A percentile compares a stretch with the other conserved stretches of the same genome.
These are phyloP conservation scores for Protomyctophum bolini DNA, from an alignment of 2,113 vertebrate species.

Conservation along the genomic window DNA sequence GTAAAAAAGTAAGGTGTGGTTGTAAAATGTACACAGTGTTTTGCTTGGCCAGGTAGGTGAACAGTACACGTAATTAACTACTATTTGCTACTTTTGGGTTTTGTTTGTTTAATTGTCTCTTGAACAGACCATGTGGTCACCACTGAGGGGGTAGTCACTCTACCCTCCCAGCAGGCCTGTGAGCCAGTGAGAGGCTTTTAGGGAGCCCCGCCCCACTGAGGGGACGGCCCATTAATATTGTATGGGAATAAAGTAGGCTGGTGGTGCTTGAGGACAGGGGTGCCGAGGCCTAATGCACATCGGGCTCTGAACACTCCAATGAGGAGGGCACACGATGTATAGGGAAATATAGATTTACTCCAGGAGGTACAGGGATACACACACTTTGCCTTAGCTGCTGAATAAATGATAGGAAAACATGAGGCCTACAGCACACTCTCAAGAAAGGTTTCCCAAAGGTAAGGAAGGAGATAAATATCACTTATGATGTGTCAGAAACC, in stretches of 20 bases:
- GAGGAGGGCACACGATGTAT: constrained; percentile 16
- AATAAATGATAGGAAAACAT: constrained; percentile 72
- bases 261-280: constrained; percentile 47
- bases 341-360: constrained; percentile 57
- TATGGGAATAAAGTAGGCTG: constrained; percentile 65
- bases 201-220: constrained; percentile 34
- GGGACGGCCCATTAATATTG: constrained; percentile 74
- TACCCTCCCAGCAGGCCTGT: constrained; percentile 30
- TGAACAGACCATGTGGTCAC: neutral
- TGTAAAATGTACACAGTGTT: neutral
- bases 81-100: neutral
- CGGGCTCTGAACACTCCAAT: constrained; percentile 40
- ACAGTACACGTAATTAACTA: neutral
- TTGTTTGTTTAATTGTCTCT: neutral
- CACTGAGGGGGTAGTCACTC: constrained; percentile 4
- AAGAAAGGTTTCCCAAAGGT: constrained; percentile 26
- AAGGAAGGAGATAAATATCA: constrained; percentile 31
- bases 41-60: neutral
- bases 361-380: constrained; percentile 1
- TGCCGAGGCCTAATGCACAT: constrained; percentile 56
- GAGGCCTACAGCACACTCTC: constrained; percentile 39
- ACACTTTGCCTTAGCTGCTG: constrained; percentile 45
- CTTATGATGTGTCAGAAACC: constrained; percentile 7
- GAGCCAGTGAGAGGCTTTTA: constrained; percentile 65
- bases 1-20: neutral